Evolutionary conservation across 2,888 invertebrate genomes (phyloP).

Genomic region (Oligia strigilis): DNA sequence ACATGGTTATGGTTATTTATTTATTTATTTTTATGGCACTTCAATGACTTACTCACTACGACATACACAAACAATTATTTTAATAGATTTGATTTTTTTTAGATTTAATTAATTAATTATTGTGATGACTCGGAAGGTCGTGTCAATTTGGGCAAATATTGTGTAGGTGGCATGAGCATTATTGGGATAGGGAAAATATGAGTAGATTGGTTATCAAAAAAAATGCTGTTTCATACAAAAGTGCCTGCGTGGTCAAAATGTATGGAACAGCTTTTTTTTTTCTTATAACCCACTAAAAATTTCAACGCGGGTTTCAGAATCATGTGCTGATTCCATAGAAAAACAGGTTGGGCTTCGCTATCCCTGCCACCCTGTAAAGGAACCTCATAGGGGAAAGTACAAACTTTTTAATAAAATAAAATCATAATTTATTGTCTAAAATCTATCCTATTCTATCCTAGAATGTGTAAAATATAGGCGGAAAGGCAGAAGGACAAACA

Average conservation of each 20-base stretch:
- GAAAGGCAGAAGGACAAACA: not conserved
- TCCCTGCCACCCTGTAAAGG: not conserved
- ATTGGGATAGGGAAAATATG: not conserved
- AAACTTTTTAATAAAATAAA: not conserved
- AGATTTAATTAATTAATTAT: conserved; percentile 27
- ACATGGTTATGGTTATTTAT: no score
- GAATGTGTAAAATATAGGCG: not conserved
- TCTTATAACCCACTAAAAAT: fast-evolving
- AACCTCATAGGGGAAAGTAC: not conserved
- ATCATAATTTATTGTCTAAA: not conserved
- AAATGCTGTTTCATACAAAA: not conserved
- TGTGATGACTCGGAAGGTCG: not conserved
- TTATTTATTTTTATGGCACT: no score
- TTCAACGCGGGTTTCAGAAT: no score
- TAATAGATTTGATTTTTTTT: no score
- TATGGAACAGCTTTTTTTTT: not conserved
- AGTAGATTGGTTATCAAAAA: not conserved
- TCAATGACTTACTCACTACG: no score
- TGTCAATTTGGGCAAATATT: not conserved
- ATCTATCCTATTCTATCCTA: not conserved
- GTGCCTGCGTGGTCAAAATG: not conserved
- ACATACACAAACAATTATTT: no score
- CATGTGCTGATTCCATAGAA: no score
- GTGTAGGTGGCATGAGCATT: not conserved
- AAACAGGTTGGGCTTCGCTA: no score